Percentiles rank a stretch among this genome's conserved stretches.
phyloP scores from a whole-genome alignment of 2,888 invertebrate species.

The Habrosyne pyritoides region DNA sequence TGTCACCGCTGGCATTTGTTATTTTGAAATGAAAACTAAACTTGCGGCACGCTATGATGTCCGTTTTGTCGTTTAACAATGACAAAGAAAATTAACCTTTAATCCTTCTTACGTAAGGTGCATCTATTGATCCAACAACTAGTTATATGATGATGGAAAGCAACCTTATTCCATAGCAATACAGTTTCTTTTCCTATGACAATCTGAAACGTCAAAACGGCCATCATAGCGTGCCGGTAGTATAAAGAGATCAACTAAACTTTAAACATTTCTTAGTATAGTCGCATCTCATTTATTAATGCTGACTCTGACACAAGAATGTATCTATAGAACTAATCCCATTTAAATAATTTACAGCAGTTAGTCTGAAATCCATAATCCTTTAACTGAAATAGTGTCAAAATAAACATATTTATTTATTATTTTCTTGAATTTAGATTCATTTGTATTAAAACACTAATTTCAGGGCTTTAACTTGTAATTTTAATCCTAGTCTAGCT shows the following conservation, averaged over 20 bases:
- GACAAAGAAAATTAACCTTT: too few relatives aligned
- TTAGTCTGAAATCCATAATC: background rate
- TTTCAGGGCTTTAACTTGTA: background rate
- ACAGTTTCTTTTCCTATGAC: too few relatives aligned
- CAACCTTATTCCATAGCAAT: too few relatives aligned
- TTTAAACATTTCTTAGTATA: background rate
- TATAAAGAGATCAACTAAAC: background rate
- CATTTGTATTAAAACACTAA: background rate
- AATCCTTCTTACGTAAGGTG: too few relatives aligned
- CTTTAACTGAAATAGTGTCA: background rate
- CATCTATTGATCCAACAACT: too few relatives aligned
- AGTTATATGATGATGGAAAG: too few relatives aligned
- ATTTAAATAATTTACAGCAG: background rate
- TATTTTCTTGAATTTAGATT: background rate
- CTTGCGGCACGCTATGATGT: too few relatives aligned
- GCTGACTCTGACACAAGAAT: background rate
- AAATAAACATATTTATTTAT: background rate
- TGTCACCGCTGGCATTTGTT: background rate
- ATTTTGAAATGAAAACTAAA: too few relatives aligned
- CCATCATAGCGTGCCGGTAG: too few relatives aligned
- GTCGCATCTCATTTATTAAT: background rate
- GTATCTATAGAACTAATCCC: background rate
- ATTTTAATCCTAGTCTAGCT: background rate
- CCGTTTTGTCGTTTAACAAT: too few relatives aligned
- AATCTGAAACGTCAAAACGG: too few relatives aligned